Evolutionary conservation across 2,888 invertebrate genomes (phyloP).

Genomic region (Dromius quadrimaculatus): DNA sequence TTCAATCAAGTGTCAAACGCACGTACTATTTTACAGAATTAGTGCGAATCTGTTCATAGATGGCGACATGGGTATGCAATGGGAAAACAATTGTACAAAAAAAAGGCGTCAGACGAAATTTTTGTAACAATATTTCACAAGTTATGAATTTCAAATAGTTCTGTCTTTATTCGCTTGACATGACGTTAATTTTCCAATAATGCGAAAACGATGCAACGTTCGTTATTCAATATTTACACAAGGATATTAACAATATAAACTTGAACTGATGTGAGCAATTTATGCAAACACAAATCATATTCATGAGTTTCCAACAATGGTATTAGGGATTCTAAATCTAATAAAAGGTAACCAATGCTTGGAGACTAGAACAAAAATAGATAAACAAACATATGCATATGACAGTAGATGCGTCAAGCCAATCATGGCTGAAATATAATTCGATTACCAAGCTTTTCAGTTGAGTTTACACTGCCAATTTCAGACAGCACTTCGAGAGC

Average conservation of each 20-base stretch:
- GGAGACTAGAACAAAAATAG: slow-evolving; percentile 30
- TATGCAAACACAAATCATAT: slow-evolving; percentile 34
- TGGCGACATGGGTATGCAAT: too few species aligned
- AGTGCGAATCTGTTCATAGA: too few species aligned
- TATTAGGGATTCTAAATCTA: slow-evolving; percentile 21
- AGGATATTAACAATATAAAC: slow-evolving; percentile 34
- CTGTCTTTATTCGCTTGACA: neutral
- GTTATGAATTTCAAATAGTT: slow-evolving; percentile 11
- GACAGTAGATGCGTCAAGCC: slow-evolving; percentile 1
- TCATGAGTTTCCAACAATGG: slow-evolving; percentile 34
- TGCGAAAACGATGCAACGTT: neutral
- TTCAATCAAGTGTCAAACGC: too few species aligned
- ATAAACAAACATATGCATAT: slow-evolving; percentile 16
- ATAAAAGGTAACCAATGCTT: slow-evolving; percentile 21
- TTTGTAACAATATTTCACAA: too few species aligned
- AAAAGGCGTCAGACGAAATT: too few species aligned
- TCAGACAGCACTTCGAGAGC: neutral
- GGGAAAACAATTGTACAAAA: too few species aligned
- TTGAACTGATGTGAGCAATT: slow-evolving; percentile 28
- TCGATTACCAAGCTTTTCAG: slow-evolving; percentile 21
- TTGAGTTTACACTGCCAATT: slow-evolving; percentile 21
- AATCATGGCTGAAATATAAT: slow-evolving; percentile 29
- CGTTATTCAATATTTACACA: slow-evolving; percentile 9
- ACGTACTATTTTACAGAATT: too few species aligned
- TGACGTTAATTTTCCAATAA: neutral